Evolutionary conservation across 92 coral and sea anemone species (phyloP), one percentile per base, ranked within the genome.

Genomic region (Phenganax marumi): DNA sequence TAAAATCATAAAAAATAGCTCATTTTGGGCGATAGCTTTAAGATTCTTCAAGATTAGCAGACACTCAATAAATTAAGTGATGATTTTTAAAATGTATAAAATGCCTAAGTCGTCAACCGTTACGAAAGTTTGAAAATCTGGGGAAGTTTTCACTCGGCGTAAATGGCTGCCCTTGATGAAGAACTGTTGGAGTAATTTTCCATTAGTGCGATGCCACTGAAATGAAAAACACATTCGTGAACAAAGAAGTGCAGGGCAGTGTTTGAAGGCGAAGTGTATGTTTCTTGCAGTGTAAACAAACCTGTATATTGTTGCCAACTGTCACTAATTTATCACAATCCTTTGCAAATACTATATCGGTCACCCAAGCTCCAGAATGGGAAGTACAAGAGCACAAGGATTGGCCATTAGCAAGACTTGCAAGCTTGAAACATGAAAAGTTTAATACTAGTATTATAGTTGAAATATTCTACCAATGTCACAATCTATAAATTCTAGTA

Each of bases 261-360:
- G 12, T 63, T 63, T 22, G 8, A 0, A 10, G 17, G 7, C 48
- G 8, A 9, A 68, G 73, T 8, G 5, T 68, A n/a, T 68, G 22
- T 22, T 16, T 12, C 1, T 46, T 24, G 10, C 17, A 9, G 63
- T 24, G 13, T 33, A 8, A 6, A 72, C 55, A 3, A n/a, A 94
- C 98, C 91, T 92, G 88, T 10, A 94, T 83, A 80, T 91, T 95
- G 76, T 95, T 91, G 68, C 98, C 88, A 10, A 93, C 92, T 13
- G 98, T 92, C 33, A 95, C 97, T 48, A 95, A 86, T 68, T 87
- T 85, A 14, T 84, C 57, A 12, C 90, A 71, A 83, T 92, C 91
- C 12, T 87, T 85, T 39, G 93, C 84, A 75, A 95, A 95, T 74
- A 88, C 88, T 51, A 97, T 90, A 73, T 88, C 91, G 7, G 87